Base-by-base conservation (phyloP, 2,113 vertebrate species). In the Propithecus coquereli region DNA sequence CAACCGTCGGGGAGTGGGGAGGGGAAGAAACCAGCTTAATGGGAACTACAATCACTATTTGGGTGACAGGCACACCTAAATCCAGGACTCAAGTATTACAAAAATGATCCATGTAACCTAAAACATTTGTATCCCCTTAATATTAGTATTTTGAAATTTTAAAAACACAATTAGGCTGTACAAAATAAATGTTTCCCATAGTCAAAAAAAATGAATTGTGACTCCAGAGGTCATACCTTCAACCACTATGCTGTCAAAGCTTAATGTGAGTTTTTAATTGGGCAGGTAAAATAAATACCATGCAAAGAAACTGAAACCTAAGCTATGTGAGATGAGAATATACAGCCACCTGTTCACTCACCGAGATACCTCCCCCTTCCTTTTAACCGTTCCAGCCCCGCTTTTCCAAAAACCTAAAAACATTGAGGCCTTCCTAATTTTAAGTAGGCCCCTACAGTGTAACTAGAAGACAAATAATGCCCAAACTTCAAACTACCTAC, bases 361-460 rank as follows among this genome's bases (percentile, higher is more conserved):
- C 18, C 8, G 43, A 30, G 47, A 66, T 9, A 25, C 10, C 1
- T 0, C 6, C 6, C 1, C 17, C 0, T 18, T n/a, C 12, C 27
- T 52, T 30, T 9, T 3, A 18, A 66, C 25, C 8, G 76, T 40
- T n/a, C 17, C 43, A 8, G 2, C 11, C 3, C 43, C 7, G 32
- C 45, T 3, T 8, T 89, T 76, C 84, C 77, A 40, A 45, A 66
- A 16, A 23, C 25, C 6, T n/a, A 22, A 22, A 83, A n/a, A 34
- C 66, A 57, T 34, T 0, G 9, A 50, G n/a, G 4, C 16, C 45
- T 32, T 16, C n/a, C 45, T 34, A 63, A 66, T 20, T 68, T 63
- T 71, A 59, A 80, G 32, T 5, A 81, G 25, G 22, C 8, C n/a
- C 37, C 23, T 61, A 6, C 25, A 59, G 8, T 25, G 34, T 27